phyloP scores from a whole-genome alignment of 2,888 invertebrate species.

The Scrobipalpa costella region DNA sequence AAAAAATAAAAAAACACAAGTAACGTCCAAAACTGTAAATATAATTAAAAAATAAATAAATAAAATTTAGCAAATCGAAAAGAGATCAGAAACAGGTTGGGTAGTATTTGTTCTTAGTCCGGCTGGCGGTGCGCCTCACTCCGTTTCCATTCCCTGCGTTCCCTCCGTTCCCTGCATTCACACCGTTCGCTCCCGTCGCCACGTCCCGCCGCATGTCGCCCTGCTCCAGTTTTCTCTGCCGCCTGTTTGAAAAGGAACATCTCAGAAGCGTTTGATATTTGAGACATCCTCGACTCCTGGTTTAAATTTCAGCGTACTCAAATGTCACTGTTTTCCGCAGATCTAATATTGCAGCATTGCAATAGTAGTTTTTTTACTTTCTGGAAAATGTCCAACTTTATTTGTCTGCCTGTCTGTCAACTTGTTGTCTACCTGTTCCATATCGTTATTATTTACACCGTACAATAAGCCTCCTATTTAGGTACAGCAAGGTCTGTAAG shows the following conservation, averaged over 20 bases:
- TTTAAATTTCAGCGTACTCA: neutral
- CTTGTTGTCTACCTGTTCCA: too few relatives aligned
- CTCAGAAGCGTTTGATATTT: neutral
- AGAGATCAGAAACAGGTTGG: neutral
- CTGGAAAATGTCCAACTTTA: neutral
- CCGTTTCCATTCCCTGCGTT: slow-evolving; percentile 23
- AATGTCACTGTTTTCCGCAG: neutral
- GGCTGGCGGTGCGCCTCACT: neutral
- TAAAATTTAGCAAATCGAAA: too few relatives aligned
- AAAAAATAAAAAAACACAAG: too few relatives aligned
- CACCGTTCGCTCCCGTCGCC: slow-evolving; percentile 24
- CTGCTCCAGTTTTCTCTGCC: slow-evolving; percentile 50
- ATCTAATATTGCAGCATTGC: neutral
- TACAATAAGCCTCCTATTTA: too few relatives aligned
- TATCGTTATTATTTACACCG: too few relatives aligned
- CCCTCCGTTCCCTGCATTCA: neutral
- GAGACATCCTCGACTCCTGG: neutral
- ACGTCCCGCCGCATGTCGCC: slow-evolving; percentile 45
- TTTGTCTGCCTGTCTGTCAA: too few relatives aligned
- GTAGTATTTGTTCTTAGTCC: neutral
- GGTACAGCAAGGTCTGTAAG: too few relatives aligned
- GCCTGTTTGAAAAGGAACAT: slow-evolving; percentile 41
- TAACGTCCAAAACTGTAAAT: too few relatives aligned
- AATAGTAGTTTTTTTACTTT: neutral
- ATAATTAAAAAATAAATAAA: too few relatives aligned